A percentile compares a stretch with the other conserved stretches of the same genome.
These are phyloP conservation scores for Drosophila atroscutellata DNA, from an alignment of 2,888 invertebrate genomes.

Conservation along the genomic window DNA sequence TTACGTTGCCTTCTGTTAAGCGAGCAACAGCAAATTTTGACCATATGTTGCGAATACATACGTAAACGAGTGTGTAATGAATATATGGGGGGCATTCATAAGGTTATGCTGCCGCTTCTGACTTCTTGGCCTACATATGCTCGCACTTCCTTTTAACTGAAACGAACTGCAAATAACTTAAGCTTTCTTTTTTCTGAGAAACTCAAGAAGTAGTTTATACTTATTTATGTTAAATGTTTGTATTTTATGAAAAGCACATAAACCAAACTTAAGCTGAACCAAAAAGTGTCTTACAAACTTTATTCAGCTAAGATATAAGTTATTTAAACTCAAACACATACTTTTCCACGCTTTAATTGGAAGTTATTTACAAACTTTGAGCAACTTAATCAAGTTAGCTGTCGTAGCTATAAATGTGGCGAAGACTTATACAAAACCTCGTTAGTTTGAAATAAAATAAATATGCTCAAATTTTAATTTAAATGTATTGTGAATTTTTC, in stretches of 20 bases:
- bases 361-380: not conserved
- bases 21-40: constrained; percentile 9
- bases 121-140: constrained; percentile 68
- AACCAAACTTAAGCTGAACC: not conserved
- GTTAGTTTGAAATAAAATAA: not conserved
- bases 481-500: not conserved
- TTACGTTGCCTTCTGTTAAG: constrained; percentile 44
- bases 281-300: not conserved
- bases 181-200: constrained; percentile 38
- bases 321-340: not conserved
- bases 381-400: not conserved
- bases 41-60: constrained; percentile 51
- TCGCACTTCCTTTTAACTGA: constrained; percentile 41
- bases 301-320: not conserved
- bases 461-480: not conserved
- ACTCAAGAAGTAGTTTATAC: constrained; percentile 14
- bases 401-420: not conserved
- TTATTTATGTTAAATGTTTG: not conserved
- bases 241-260: not conserved
- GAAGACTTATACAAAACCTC: not conserved
- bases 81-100: constrained; percentile 52
- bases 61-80: constrained; percentile 55
- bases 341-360: not conserved
- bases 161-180: constrained; percentile 47
- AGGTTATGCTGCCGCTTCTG: constrained; percentile 39